Percentiles rank a stretch among this genome's conserved stretches.
Evolutionary conservation across 2,888 invertebrate genomes (phyloP).

Genomic region (Cheilosia urbana): DNA sequence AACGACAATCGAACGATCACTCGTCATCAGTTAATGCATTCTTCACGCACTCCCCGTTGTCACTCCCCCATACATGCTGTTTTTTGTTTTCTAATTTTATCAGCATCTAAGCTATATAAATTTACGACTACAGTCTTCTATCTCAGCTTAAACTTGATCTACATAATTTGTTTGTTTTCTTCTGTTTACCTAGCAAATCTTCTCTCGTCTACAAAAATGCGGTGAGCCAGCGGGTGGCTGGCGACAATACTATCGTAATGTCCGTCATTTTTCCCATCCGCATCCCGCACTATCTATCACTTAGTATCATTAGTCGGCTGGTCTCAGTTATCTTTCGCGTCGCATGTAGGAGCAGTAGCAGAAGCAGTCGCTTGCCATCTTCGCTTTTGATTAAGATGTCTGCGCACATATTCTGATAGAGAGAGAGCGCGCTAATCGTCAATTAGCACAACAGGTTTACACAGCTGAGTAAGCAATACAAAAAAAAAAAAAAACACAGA

Average conservation of each 20-base stretch:
- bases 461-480: slow-evolving; percentile 23
- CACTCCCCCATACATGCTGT: no score
- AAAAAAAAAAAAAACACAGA: background rate
- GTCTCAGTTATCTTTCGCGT: slow-evolving; percentile 31
- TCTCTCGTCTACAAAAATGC: background rate
- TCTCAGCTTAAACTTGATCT: background rate
- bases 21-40: no score
- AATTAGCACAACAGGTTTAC: slow-evolving; percentile 28
- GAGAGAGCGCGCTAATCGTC: slow-evolving; percentile 10
- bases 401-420: background rate
- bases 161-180: background rate
- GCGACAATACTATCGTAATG: slow-evolving; percentile 6
- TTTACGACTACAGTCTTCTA: background rate
- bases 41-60: no score
- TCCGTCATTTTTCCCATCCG: slow-evolving; percentile 14
- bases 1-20: no score
- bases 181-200: background rate
- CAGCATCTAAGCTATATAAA: no score
- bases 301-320: slow-evolving; percentile 50
- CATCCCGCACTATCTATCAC: slow-evolving; percentile 19
- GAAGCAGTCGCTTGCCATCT: background rate
- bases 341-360: background rate
- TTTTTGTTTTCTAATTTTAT: no score
- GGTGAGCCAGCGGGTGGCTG: background rate
- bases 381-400: slow-evolving; percentile 1